A percentile compares a stretch with the other conserved stretches of the same genome.
Evolutionary conservation across 2,888 invertebrate genomes (phyloP).

Genomic region (Cephus sareptanus): DNA sequence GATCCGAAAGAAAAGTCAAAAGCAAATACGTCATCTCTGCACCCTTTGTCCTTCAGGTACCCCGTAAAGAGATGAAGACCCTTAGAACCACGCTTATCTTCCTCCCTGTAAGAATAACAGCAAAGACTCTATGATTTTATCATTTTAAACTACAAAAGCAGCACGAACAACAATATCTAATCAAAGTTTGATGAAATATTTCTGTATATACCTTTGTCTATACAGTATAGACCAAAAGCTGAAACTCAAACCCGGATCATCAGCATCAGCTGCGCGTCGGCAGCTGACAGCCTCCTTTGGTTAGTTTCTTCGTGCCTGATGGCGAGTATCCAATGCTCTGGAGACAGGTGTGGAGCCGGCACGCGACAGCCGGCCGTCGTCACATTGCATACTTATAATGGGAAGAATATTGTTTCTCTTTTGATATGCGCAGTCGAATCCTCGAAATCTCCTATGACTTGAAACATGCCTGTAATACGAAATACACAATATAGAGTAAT

Average conservation of each 20-base stretch:
- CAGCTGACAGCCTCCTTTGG: slow-evolving; percentile 44
- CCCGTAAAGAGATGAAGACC: background rate
- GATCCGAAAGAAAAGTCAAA: background rate
- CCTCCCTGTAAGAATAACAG: no score
- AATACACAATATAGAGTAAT: background rate
- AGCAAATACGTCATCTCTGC: background rate
- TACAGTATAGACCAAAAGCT: background rate
- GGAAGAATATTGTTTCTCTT: background rate
- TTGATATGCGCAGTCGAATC: background rate
- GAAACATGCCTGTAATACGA: background rate
- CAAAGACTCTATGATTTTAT: no score
- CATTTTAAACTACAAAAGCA: no score
- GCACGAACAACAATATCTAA: no score
- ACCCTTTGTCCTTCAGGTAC: background rate
- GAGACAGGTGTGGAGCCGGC: slow-evolving; percentile 52
- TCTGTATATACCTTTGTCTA: background rate
- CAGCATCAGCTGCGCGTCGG: slow-evolving; percentile 5
- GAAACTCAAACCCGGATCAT: background rate
- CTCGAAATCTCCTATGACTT: background rate
- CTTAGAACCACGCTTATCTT: no score
- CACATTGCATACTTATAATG: background rate
- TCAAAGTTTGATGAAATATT: background rate
- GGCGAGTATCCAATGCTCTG: slow-evolving; percentile 13
- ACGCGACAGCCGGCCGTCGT: slow-evolving; percentile 55
- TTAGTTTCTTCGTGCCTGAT: slow-evolving; percentile 27